Conservation (phyloP, 1,140 invertebrate genomes). For the Leptinotarsa texana region DNA sequence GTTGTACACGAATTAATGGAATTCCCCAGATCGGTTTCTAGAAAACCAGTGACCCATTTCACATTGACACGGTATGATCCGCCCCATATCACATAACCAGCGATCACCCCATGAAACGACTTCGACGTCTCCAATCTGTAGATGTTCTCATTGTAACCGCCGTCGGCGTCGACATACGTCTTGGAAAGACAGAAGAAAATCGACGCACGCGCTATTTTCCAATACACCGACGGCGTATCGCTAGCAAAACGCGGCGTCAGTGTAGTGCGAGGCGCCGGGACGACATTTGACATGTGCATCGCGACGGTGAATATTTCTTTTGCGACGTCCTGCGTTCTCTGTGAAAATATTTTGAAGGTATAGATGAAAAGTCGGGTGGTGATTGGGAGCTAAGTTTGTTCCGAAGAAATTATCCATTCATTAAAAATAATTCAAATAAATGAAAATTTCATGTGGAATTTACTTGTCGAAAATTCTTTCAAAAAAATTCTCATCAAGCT, state of each 20-base stretch:
- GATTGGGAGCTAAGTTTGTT: not conserved
- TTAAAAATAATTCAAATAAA: too few relatives aligned
- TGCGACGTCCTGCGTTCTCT: slow-evolving; percentile 4
- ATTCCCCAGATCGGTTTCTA: too few relatives aligned
- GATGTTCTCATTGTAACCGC: slow-evolving; percentile 9
- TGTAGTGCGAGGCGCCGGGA: slow-evolving; percentile 50
- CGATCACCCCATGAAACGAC: slow-evolving; percentile 3
- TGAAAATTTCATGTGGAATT: too few relatives aligned
- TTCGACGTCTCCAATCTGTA: not conserved
- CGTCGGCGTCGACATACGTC: slow-evolving; percentile 17
- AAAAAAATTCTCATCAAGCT: too few relatives aligned
- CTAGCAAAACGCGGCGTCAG: slow-evolving; percentile 38
- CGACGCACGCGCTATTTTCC: slow-evolving; percentile 15
- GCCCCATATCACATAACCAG: not conserved
- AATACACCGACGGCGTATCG: slow-evolving; percentile 28
- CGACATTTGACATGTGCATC: slow-evolving; percentile 28
- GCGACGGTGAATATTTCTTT: slow-evolving; percentile 20
- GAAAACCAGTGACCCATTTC: too few relatives aligned
- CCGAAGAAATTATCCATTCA: too few relatives aligned
- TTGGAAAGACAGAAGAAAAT: not conserved
- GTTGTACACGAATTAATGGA: too few relatives aligned
- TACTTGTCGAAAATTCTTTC: too few relatives aligned
- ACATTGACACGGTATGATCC: not conserved
- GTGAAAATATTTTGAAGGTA: not conserved
- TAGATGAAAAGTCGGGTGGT: not conserved